Base-by-base conservation (phyloP, 92 coral and sea anemone genomes). In the Siderastrea radians region DNA sequence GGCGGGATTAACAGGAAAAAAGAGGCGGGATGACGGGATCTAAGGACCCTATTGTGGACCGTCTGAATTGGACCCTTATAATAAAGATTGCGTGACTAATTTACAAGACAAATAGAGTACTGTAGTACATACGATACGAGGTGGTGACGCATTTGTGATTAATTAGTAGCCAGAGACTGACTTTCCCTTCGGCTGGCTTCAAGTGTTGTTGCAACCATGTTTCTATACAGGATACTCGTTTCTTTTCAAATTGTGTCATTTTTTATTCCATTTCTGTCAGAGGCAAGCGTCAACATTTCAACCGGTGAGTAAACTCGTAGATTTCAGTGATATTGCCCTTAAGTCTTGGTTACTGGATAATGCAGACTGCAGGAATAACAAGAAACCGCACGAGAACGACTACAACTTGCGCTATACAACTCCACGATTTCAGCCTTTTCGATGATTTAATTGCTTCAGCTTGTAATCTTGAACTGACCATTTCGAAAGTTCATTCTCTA, bases 71-170 rank as follows among this genome's bases (percentile, higher is more conserved):
- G 38, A 26, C 38, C 38, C 38, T 0, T 26, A 26, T 26, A 26
- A 26, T 26, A 26, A 12, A 49, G 46, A 74, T 74, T 74, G 78
- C 78, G 78, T 74, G 78, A 74, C 78, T 50, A 11, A 45, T 43
- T 43, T 13, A 19, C 19, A 10, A 47, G 2, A 2, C 14, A 50
- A 26, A 26, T 26, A 26, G 0, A 26, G 38, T 0, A 26, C 38
- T 26, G 38, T 26, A 26, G 38, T 26, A 26, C 38, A 26, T 26
- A 26, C 38, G 38, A 0, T 53, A 5, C 61, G 61, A 55, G 3
- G 14, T 47, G 2, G 61, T 75, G 80, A 59, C 68, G 81, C 53
- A 43, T 44, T 74, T 38, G 49, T 17, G 5, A 61, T 61, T 4
- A 50, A 49, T 66, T 3, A 66, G 26, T 73, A 73, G 12, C 59